These are phyloP conservation scores for Hemibagrus guttatus DNA, from an alignment of 2,797 vertebrate genomes.

Conservation along the genomic window DNA sequence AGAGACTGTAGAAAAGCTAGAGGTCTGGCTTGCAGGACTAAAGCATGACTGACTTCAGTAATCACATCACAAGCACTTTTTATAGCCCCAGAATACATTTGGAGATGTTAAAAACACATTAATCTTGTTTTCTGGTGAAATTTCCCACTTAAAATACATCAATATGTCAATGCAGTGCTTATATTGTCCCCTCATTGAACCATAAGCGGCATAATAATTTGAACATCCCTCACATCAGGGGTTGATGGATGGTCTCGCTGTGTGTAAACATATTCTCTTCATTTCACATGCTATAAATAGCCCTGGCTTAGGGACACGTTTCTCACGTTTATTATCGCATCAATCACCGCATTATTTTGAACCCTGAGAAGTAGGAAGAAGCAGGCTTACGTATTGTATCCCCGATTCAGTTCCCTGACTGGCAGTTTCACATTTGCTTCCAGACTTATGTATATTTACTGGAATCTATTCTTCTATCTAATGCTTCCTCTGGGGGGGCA, in stretches of 20 bases:
- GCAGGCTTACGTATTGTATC: not conserved
- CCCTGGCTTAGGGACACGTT: not conserved
- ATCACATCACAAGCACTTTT: slow-evolving; percentile 22
- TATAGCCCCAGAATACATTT: slow-evolving; percentile 1
- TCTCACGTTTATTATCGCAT: slow-evolving; percentile 8
- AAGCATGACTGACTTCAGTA: slow-evolving; percentile 13
- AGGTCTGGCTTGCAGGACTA: not conserved
- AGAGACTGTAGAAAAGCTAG: not conserved
- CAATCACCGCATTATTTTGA: slow-evolving; percentile 21
- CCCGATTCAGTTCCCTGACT: too few species aligned
- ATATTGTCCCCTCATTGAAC: slow-evolving; percentile 11
- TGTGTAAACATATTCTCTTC: slow-evolving; percentile 32
- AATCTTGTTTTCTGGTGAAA: slow-evolving; percentile 22
- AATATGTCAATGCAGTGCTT: slow-evolving; percentile 22
- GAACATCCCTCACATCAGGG: slow-evolving; percentile 31
- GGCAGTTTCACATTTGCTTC: too few species aligned
- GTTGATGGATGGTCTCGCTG: slow-evolving; percentile 27
- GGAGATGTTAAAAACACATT: slow-evolving; percentile 25
- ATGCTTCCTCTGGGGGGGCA: too few species aligned
- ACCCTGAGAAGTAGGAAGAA: not conserved
- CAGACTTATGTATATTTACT: too few species aligned
- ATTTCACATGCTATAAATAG: slow-evolving; percentile 18
- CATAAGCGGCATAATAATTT: slow-evolving; percentile 32
- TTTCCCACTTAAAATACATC: slow-evolving; percentile 31
- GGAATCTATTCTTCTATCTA: too few species aligned